These are phyloP conservation scores for Sceliomorpha sp. DNA, from an alignment of 2,888 invertebrate genomes.

Conservation along the genomic window DNA sequence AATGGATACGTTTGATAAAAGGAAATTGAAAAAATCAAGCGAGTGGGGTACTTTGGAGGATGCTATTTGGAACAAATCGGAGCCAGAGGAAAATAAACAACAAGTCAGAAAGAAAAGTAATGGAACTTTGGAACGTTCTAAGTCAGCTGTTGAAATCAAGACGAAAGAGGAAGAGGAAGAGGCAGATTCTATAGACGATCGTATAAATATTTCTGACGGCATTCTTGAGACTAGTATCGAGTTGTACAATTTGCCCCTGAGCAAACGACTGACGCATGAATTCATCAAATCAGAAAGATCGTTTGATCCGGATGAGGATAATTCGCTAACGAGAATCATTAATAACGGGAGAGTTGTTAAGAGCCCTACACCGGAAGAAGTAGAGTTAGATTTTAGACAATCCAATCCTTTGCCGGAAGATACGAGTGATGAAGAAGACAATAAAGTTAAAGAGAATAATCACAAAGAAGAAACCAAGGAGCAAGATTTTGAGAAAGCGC, in stretches of 20 bases:
- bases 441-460: slow-evolving; percentile 10
- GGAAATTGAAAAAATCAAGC: slow-evolving; percentile 87
- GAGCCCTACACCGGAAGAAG: slow-evolving; percentile 66
- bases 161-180: slow-evolving; percentile 67
- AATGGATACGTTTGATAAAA: slow-evolving; percentile 85
- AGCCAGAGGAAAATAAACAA: slow-evolving; percentile 67
- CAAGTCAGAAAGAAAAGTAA: slow-evolving; percentile 66
- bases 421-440: slow-evolving; percentile 36
- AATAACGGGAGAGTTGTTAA: slow-evolving; percentile 72
- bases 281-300: slow-evolving; percentile 70
- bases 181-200: slow-evolving; percentile 22
- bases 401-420: slow-evolving; percentile 59
- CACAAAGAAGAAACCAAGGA: slow-evolving; percentile 49
- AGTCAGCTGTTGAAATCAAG: slow-evolving; percentile 84
- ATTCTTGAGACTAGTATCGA: slow-evolving; percentile 66
- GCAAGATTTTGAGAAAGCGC: slow-evolving; percentile 66
- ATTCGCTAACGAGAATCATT: slow-evolving; percentile 71
- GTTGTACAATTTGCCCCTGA: slow-evolving; percentile 72
- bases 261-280: slow-evolving; percentile 69
- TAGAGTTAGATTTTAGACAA: slow-evolving; percentile 70
- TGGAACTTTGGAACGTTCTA: slow-evolving; percentile 84
- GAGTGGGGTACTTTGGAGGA: slow-evolving; percentile 89
- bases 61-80: slow-evolving; percentile 84
- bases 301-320: slow-evolving; percentile 72
- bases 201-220: slow-evolving; percentile 50